Conservation (phyloP, 2,888 invertebrate species). For the Neria commutata region DNA sequence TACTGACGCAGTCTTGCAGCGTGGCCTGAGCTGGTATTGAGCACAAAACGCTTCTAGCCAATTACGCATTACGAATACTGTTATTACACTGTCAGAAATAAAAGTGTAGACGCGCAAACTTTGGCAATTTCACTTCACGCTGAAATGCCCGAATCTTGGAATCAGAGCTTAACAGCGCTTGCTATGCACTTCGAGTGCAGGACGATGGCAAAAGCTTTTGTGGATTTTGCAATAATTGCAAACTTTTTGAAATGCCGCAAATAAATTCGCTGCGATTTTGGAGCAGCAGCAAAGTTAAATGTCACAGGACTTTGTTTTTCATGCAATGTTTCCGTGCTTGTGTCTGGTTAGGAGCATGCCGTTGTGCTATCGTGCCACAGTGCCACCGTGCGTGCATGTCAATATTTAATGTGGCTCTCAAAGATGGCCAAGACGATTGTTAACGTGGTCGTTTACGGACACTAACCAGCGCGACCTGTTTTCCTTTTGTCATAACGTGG, state of each 20-base stretch:
- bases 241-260: neutral
- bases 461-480: neutral
- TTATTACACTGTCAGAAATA: constrained; percentile 25
- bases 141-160: neutral
- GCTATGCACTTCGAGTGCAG: too few species aligned
- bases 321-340: neutral
- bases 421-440: neutral
- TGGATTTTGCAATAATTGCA: neutral
- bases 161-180: neutral
- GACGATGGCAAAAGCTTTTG: neutral
- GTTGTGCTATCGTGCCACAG: too few species aligned
- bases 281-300: neutral
- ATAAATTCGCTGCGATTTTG: neutral
- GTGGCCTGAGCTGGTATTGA: too few species aligned
- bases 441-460: neutral
- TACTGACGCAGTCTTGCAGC: too few species aligned
- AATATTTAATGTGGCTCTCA: neutral
- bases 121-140: neutral
- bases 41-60: constrained; percentile 13
- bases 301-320: too few species aligned
- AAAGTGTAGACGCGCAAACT: neutral
- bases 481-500: neutral
- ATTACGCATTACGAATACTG: constrained; percentile 31
- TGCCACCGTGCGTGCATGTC: neutral
- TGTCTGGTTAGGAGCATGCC: too few species aligned